Conservation (phyloP, 2,888 invertebrate species). For the Proisotoma minuta region DNA sequence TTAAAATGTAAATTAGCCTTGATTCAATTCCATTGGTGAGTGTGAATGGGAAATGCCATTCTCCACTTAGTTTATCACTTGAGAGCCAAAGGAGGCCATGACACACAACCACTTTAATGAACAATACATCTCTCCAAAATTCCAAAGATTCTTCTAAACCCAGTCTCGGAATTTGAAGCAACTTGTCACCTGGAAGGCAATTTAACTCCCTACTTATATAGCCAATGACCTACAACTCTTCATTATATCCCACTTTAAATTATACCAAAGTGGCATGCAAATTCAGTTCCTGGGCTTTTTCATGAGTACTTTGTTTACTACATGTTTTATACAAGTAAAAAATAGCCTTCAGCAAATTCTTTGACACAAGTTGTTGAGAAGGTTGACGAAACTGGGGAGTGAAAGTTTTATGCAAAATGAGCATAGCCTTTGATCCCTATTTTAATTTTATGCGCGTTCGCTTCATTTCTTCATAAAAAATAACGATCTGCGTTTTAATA, state of each 20-base stretch:
- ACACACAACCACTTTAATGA: not conserved
- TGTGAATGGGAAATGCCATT: no score
- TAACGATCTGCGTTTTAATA: slow-evolving; percentile 1
- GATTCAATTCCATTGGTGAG: slow-evolving; percentile 34
- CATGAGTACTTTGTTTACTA: no score
- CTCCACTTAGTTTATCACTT: not conserved
- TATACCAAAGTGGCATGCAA: no score
- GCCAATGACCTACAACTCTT: no score
- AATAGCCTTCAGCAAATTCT: no score
- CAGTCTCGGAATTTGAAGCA: not conserved
- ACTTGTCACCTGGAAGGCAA: not conserved
- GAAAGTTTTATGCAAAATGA: no score
- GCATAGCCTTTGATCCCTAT: no score
- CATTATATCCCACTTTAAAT: no score
- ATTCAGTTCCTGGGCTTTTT: no score
- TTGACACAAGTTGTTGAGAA: no score
- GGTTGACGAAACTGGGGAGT: no score
- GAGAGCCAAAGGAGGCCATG: not conserved
- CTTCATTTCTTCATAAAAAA: slow-evolving; percentile 12
- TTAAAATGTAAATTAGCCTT: slow-evolving; percentile 39
- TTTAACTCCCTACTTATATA: not conserved
- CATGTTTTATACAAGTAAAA: no score
- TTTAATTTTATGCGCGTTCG: slow-evolving; percentile 11
- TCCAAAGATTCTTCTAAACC: not conserved
- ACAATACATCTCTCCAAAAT: not conserved